A percentile compares a stretch with the other conserved stretches of the same genome.
Evolutionary conservation across 2,888 invertebrate species (phyloP).

Genomic region (Minunthozetes semirufus): DNA sequence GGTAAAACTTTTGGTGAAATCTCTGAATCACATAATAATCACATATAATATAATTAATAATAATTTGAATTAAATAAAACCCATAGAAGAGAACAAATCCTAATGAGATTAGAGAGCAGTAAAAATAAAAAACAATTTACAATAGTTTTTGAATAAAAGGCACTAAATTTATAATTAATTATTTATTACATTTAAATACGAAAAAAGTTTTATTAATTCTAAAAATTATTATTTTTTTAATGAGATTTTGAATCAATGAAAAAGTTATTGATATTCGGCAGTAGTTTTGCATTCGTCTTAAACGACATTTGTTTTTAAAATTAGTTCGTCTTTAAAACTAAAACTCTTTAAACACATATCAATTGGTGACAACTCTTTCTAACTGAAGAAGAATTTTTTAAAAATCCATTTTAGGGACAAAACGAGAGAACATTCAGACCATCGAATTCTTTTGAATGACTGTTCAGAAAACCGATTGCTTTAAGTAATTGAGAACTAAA

Average conservation of each 20-base stretch:
- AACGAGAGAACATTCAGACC: no score
- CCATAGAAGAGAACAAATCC: neutral
- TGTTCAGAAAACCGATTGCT: no score
- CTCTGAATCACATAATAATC: conserved; percentile 26
- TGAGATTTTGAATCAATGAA: neutral
- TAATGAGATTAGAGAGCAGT: neutral
- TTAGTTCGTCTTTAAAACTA: neutral
- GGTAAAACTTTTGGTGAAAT: neutral
- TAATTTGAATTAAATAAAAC: neutral
- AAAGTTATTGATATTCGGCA: conserved; percentile 9
- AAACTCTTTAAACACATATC: neutral
- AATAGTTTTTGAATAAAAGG: conserved; percentile 18
- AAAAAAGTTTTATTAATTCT: no score
- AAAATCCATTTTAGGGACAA: no score
- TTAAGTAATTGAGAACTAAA: no score
- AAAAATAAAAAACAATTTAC: neutral
- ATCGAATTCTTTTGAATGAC: no score
- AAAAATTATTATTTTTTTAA: no score
- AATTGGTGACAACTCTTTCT: neutral
- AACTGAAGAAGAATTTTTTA: no score
- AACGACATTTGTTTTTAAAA: neutral
- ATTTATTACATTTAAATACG: neutral
- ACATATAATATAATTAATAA: neutral
- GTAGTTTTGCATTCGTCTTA: conserved; percentile 2
- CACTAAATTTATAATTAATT: conserved; percentile 9